Evolutionary conservation across 2,797 vertebrate genomes (phyloP).

Genomic region (Lutjanus argentimaculatus): DNA sequence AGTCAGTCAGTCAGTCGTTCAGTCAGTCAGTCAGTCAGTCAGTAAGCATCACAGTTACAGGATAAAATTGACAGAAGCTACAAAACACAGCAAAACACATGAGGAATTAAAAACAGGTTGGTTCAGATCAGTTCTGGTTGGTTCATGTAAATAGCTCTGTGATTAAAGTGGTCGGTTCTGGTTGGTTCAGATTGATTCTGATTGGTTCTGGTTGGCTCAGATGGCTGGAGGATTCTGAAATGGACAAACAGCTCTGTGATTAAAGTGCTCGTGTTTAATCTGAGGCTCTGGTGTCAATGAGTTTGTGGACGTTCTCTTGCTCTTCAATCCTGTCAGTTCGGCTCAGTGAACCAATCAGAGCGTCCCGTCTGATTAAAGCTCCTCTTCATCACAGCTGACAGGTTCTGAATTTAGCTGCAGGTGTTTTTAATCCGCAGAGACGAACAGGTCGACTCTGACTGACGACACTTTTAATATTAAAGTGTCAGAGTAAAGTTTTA

Average conservation of each 20-base stretch:
- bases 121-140: too few relatives aligned
- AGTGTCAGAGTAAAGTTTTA: too few relatives aligned
- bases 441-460: background rate
- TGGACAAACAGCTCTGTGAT: constrained; percentile 9
- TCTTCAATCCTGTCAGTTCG: constrained; percentile 11
- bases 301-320: background rate
- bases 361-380: constrained; percentile 17
- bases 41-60: too few relatives aligned
- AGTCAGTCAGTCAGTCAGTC: too few relatives aligned
- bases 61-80: too few relatives aligned
- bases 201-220: too few relatives aligned
- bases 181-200: background rate
- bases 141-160: too few relatives aligned
- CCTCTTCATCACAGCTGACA: constrained; percentile 3
- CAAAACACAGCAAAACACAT: too few relatives aligned
- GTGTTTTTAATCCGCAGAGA: constrained; percentile 12
- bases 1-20: too few relatives aligned
- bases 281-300: background rate
- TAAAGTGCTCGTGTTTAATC: constrained; percentile 42
- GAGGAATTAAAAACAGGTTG: too few relatives aligned
- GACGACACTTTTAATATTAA: too few relatives aligned
- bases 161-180: too few relatives aligned
- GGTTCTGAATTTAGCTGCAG: constrained; percentile 14
- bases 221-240: background rate
- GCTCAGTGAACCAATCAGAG: constrained; percentile 34